These are phyloP conservation scores for Periplaneta americana DNA, from an alignment of 1,140 invertebrate genomes.

Conservation along the genomic window DNA sequence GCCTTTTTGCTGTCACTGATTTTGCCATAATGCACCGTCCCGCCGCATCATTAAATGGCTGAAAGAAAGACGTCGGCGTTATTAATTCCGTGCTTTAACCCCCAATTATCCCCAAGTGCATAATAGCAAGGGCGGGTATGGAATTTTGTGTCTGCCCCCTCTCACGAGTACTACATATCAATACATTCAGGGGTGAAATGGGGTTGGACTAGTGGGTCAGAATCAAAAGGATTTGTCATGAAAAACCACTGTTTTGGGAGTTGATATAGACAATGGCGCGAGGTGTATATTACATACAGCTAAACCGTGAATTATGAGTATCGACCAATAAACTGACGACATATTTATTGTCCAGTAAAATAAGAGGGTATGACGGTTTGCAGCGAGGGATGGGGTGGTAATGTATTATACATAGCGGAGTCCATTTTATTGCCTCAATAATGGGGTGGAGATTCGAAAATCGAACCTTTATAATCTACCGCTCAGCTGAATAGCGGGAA, in stretches of 20 bases:
- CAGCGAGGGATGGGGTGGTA: background rate
- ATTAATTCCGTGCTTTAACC: background rate
- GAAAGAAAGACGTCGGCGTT: background rate
- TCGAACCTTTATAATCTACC: background rate
- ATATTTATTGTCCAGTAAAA: background rate
- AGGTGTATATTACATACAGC: background rate
- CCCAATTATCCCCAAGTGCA: background rate
- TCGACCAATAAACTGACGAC: background rate
- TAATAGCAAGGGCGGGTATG: background rate
- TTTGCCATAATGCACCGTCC: background rate
- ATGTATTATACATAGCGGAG: background rate
- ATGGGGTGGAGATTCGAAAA: background rate
- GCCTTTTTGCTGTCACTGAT: background rate
- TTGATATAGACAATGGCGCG: background rate
- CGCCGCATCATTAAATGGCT: background rate
- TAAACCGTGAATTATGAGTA: background rate
- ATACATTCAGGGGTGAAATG: background rate
- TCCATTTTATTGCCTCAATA: background rate
- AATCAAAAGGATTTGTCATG: background rate
- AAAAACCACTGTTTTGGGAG: background rate
- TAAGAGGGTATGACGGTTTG: background rate
- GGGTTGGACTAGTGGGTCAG: background rate
- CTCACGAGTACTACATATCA: background rate
- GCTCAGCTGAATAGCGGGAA: background rate
- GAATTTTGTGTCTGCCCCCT: background rate